Evolutionary conservation across 2,113 vertebrate species (phyloP).

Genomic region (Catharus fuscescens): DNA sequence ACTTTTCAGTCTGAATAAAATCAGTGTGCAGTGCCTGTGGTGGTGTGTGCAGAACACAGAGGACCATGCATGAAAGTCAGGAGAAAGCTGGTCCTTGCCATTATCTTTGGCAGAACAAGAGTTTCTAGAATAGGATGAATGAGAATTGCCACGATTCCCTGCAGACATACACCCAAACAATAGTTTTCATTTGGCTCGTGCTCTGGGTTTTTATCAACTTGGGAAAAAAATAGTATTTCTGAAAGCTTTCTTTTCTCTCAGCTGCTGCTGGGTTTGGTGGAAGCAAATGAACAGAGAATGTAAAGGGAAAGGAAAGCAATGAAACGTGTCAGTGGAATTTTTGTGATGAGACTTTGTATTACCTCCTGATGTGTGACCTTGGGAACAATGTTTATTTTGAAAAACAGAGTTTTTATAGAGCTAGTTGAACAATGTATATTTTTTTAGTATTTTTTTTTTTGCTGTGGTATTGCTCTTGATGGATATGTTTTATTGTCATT

Average conservation of each 20-base stretch:
- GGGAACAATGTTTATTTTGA: not conserved
- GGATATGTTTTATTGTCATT: not conserved
- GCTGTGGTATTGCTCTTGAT: not conserved
- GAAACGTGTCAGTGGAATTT: not conserved
- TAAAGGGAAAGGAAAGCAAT: conserved; percentile 1
- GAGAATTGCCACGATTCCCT: not conserved
- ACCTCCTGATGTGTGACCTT: not conserved
- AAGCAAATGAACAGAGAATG: not conserved
- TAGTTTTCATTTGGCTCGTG: not conserved
- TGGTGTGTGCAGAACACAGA: not conserved
- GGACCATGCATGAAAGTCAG: not conserved
- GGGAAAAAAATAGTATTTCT: not conserved
- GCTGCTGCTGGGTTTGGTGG: not conserved
- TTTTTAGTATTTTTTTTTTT: not conserved
- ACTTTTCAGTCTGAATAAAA: not conserved
- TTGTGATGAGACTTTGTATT: not conserved
- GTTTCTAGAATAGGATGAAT: not conserved
- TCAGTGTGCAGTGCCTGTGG: not conserved
- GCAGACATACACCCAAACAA: conserved; percentile 31
- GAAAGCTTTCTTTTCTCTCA: not conserved
- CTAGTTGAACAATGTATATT: not conserved
- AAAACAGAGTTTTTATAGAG: not conserved
- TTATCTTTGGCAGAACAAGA: not conserved
- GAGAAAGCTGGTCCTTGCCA: not conserved
- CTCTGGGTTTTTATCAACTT: conserved; percentile 14